Evolutionary conservation across 2,797 vertebrate genomes (phyloP).

Genomic region (Ptychobarbus kaznakovi): DNA sequence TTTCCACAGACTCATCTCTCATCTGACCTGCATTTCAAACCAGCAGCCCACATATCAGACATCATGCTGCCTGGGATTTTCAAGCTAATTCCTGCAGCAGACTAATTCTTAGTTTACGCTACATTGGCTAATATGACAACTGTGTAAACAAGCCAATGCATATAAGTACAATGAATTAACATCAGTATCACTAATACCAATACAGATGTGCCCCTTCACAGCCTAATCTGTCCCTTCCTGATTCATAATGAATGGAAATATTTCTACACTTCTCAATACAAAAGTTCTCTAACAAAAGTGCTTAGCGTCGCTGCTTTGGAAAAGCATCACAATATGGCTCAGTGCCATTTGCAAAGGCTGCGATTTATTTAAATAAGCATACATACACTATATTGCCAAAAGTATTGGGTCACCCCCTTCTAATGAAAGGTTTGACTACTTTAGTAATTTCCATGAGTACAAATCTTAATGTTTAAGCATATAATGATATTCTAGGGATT

Average conservation of each 20-base stretch:
- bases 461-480: too few relatives aligned
- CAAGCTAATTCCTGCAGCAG: background rate
- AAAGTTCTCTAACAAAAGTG: background rate
- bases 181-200: background rate
- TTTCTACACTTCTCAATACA: background rate
- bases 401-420: too few relatives aligned
- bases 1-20: constrained; percentile 81
- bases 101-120: background rate
- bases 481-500: too few relatives aligned
- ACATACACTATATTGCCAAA: too few relatives aligned
- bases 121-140: background rate
- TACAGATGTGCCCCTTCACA: background rate
- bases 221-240: background rate
- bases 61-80: background rate
- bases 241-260: background rate
- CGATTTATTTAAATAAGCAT: background rate
- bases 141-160: background rate
- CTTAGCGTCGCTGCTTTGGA: background rate
- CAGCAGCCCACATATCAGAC: background rate
- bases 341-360: background rate
- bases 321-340: background rate
- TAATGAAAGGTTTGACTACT: too few relatives aligned
- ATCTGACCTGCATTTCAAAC: constrained; percentile 80
- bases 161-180: background rate
- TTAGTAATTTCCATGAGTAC: too few relatives aligned